Percentiles rank a stretch among this genome's conserved stretches.
Conservation (phyloP, 2,888 invertebrate genomes). For the Trachelus troglodyta region DNA sequence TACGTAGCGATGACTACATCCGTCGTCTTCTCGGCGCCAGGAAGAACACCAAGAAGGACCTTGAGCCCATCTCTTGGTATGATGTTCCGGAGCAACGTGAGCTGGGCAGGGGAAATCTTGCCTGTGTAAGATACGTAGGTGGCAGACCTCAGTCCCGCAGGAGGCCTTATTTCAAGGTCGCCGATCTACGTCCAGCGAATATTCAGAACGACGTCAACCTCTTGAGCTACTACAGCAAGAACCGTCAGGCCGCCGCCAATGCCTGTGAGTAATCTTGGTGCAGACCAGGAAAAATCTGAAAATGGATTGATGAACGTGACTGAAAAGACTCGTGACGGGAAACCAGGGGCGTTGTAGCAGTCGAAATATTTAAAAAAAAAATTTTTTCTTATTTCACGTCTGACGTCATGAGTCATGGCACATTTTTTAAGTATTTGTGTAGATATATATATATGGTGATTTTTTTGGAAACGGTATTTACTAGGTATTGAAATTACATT, state of each 20-base stretch:
- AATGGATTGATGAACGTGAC: too few species aligned
- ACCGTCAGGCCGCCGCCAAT: constrained; percentile 75
- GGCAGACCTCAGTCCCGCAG: constrained; percentile 82
- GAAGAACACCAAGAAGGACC: constrained; percentile 73
- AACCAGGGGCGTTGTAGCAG: neutral
- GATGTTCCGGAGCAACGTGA: constrained; percentile 70
- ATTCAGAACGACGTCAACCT: constrained; percentile 88
- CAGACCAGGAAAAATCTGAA: too few species aligned
- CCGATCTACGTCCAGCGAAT: constrained; percentile 73
- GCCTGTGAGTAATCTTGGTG: constrained; percentile 58
- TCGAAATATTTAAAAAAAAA: too few species aligned
- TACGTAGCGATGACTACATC: constrained; percentile 77
- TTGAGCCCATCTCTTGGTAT: constrained; percentile 75
- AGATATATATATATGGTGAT: too few species aligned
- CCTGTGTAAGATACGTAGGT: constrained; percentile 86
- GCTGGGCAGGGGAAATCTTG: constrained; percentile 81
- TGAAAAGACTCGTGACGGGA: neutral
- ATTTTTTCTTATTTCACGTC: too few species aligned
- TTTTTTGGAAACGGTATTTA: too few species aligned
- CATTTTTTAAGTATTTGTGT: too few species aligned
- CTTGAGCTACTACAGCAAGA: constrained; percentile 88
- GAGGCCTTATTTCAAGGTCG: constrained; percentile 75
- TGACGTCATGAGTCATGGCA: too few species aligned
- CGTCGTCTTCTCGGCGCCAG: constrained; percentile 76
- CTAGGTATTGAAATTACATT: too few species aligned